Conservation (phyloP, 2,113 vertebrate genomes). For the Lagopus muta region DNA sequence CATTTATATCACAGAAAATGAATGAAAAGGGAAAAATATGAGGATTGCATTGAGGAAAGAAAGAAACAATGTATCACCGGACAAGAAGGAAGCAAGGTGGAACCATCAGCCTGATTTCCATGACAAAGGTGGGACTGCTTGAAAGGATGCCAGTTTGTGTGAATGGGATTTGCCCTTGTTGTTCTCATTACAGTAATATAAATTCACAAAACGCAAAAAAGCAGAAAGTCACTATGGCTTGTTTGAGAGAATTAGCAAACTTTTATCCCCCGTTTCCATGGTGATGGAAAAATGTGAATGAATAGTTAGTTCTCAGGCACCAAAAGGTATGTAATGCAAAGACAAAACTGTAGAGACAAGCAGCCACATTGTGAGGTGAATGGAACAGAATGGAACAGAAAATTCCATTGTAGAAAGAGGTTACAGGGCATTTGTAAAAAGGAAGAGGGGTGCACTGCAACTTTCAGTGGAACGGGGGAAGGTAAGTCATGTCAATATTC, state of each 20-base stretch:
- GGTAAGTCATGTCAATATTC: background rate
- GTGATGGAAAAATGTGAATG: background rate
- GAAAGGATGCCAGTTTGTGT: rapidly evolving
- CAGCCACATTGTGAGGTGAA: background rate
- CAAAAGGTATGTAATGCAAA: background rate
- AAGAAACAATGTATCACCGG: background rate
- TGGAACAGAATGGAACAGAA: background rate
- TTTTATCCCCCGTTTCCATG: constrained; percentile 47
- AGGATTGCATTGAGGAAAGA: background rate
- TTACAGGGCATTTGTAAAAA: rapidly evolving
- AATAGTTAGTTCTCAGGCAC: background rate
- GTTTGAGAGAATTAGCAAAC: background rate
- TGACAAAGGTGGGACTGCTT: rapidly evolving
- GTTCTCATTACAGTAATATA: rapidly evolving
- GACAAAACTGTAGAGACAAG: background rate
- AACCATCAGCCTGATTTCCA: rapidly evolving
- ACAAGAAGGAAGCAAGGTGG: background rate
- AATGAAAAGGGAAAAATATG: background rate
- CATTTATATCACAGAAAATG: background rate
- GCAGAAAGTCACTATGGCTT: background rate
- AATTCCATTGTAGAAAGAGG: background rate
- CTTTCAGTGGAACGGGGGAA: rapidly evolving
- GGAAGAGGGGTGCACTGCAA: background rate
- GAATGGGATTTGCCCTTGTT: background rate
- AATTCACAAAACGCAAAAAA: background rate